Base-by-base conservation (phyloP, 1,140 invertebrate genomes). In the Heliothis virescens region DNA sequence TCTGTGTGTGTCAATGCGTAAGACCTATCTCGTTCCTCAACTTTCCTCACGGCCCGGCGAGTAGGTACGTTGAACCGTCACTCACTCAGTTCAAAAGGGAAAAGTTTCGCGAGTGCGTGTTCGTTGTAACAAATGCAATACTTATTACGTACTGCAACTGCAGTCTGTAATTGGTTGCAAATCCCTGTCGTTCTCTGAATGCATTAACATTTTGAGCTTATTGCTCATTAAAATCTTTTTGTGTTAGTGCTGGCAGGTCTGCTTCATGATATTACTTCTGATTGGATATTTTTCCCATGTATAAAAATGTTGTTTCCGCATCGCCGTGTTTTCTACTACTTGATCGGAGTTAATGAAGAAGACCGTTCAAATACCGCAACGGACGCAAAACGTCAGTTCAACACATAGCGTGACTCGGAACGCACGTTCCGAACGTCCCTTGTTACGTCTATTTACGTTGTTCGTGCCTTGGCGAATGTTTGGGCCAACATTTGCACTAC, bases 341-440 rank as follows among this genome's bases (percentile, higher is more conserved):
- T 81, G 78, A 82, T 87, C 83, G 77, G 83, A 86, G 65, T 87
- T 76, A 85, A 88, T 86, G 84, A 85, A 88, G 87, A 86, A 85
- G 84, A 85, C 72, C 82, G 84, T 85, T 83, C 62, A 81, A 82
- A 82, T 82, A 81, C 62, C 80, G 80, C 83, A 85, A 82, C 77
- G 82, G 80, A 83, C 77, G 63, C 83, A 76, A 83, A 86, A 83
- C 85, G 87, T 81, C 91, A 92, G 91, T 93, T 84, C 83, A 83
- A 87, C 83, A 87, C 86, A 89, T 83, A 87, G 73, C 88, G 90
- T 79, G 88, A 83, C 77, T 83, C 84, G 83, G 88, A 85, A 81
- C 90, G 87, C 92, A 92, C 92, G 92, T 84, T 86, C 86, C 69
- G 71, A 60, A 83, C 85, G 80, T 81, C 82, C 82, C 84, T 82